These are phyloP conservation scores for Leuciscus idus DNA, from an alignment of 2,113 vertebrate species.

Conservation along the genomic window DNA sequence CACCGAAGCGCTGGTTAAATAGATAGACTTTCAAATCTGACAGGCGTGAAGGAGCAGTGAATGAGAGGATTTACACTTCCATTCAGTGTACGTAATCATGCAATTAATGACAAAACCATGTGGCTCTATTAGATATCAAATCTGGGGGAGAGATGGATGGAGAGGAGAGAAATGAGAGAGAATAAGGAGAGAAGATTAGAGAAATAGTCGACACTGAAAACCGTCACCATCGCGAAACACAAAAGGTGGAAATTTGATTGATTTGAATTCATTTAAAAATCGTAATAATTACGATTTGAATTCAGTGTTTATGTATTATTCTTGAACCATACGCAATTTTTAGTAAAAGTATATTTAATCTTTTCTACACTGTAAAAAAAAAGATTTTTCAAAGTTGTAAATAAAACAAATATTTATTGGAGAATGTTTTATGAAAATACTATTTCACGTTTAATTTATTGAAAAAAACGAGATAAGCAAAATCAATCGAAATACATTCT, in stretches of 20 bases:
- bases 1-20: conserved; percentile 53
- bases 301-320: not conserved
- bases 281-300: not conserved
- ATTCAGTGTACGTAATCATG: conserved; percentile 76
- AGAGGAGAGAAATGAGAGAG: not conserved
- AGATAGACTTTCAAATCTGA: conserved; percentile 70
- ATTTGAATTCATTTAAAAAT: not conserved
- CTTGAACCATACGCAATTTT: too few species aligned
- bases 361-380: too few species aligned
- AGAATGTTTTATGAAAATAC: too few species aligned
- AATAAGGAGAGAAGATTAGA: conserved; percentile 25
- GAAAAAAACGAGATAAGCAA: too few species aligned
- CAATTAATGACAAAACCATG: conserved; percentile 78
- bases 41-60: conserved; percentile 62
- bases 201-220: not conserved
- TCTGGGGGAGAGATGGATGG: conserved; percentile 40
- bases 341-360: too few species aligned
- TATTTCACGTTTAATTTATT: too few species aligned
- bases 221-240: not conserved
- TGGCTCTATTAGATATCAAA: conserved; percentile 72
- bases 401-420: too few species aligned
- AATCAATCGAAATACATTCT: too few species aligned
- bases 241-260: not conserved
- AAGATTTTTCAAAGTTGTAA: too few species aligned
- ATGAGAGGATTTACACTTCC: conserved; percentile 76